Base-by-base conservation (phyloP, 2,888 invertebrate genomes). In the Parthenolecanium corni region DNA sequence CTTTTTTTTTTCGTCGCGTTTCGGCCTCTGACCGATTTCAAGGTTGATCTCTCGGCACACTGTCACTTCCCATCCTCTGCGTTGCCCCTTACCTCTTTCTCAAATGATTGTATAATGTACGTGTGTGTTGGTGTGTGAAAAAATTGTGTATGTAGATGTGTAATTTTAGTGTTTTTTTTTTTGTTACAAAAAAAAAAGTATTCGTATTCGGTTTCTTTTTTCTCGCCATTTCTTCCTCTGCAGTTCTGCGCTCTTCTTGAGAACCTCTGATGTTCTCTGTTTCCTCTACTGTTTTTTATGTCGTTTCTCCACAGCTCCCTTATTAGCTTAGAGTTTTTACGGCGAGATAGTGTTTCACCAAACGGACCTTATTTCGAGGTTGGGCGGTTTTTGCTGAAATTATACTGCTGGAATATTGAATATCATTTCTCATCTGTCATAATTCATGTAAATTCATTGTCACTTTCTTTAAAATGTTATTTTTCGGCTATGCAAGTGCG, bases 21-120 rank as follows among this genome's bases (percentile, higher is more conserved):
- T 61, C 66, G 63, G 54, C 52, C 61, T 53, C 51, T 52, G 56
- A 58, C 52, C 52, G 52, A 24, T 56, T 61, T 57, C 58, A 47
- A 57, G 51, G 56, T 52, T 18, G 40, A 31, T 53, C n/a, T 54
- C 14, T 56, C 23, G 52, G 25, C 47, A 49, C 51, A 25, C 46
- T 38, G 49, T 25, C 49, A 31, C 58, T 57, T 31, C 51, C 44
- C 23, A 12, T 38, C 54, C 20, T 16, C 52, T 44, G 64, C 21
- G 47, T 31, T 9, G 31, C 31, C 31, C 31, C 9, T 31, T 31
- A 6, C 31, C 31, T 6, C 31, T 4, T 6, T 31, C 31, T 31
- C 5, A 31, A 31, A 31, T 31, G 31, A 9, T 31, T 31, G 31
- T 31, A 31, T 31, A 31, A 31, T 31, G 31, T 31, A 44, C 12